phyloP scores from a whole-genome alignment of 2,113 vertebrate species.

The Macrotus californicus region DNA sequence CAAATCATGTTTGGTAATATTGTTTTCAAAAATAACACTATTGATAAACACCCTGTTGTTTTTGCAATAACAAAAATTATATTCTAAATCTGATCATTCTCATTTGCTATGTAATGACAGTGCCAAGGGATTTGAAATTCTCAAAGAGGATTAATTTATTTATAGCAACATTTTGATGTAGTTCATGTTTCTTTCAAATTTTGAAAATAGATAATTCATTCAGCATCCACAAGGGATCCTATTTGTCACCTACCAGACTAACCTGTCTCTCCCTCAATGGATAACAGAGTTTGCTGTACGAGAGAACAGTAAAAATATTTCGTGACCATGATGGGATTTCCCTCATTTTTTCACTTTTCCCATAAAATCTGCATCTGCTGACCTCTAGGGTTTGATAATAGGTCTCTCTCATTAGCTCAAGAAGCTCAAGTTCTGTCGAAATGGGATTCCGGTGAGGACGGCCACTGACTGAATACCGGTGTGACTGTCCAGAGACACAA shows the following conservation, averaged over 20 bases:
- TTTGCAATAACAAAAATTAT: not conserved
- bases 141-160: conserved; percentile 12
- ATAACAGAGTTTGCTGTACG: conserved; percentile 53
- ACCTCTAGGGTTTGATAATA: conserved; percentile 62
- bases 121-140: not conserved
- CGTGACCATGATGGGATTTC: conserved; percentile 45
- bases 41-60: not conserved
- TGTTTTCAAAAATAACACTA: not conserved
- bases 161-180: conserved; percentile 1
- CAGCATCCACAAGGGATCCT: not conserved
- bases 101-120: not conserved
- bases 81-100: not conserved
- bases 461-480: not conserved
- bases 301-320: not conserved
- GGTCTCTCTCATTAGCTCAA: conserved; percentile 56
- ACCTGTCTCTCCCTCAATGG: conserved; percentile 10
- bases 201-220: conserved; percentile 23
- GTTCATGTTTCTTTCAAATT: conserved; percentile 31
- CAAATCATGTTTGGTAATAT: not conserved
- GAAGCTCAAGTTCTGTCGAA: conserved; percentile 19
- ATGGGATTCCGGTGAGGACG: conserved; percentile 44
- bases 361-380: conserved; percentile 47
- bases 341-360: conserved; percentile 50
- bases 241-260: not conserved
- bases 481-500: conserved; percentile 22